Percentiles rank a stretch among this genome's conserved stretches.
Evolutionary conservation across 1,140 invertebrate species (phyloP).

Genomic region (Lycorma delicatula): DNA sequence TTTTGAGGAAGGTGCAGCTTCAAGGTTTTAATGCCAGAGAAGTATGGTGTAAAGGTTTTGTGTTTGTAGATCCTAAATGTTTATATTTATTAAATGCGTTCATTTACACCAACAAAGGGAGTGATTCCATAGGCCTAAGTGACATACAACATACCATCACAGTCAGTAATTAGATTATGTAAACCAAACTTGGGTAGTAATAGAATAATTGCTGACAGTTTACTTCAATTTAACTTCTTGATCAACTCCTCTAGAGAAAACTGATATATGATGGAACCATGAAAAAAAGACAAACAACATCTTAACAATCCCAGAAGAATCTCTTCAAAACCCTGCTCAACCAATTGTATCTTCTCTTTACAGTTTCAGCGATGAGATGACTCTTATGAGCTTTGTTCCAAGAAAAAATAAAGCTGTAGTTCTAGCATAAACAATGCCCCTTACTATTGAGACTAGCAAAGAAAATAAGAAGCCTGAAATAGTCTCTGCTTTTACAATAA

Average conservation of each 20-base stretch:
- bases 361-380: slow-evolving; percentile 15
- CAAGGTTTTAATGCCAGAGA: slow-evolving; percentile 30
- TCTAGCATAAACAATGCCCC: slow-evolving; percentile 29
- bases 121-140: slow-evolving; percentile 9
- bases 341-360: slow-evolving; percentile 10
- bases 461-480: slow-evolving; percentile 29
- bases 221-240: slow-evolving; percentile 28
- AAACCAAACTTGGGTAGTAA: slow-evolving; percentile 21
- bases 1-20: slow-evolving; percentile 36
- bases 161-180: slow-evolving; percentile 13
- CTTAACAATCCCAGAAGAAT: slow-evolving; percentile 36
- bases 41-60: slow-evolving; percentile 10
- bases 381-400: slow-evolving; percentile 28
- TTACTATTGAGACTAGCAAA: slow-evolving; percentile 15
- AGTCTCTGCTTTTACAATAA: slow-evolving; percentile 28
- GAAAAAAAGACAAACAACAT: slow-evolving; percentile 35
- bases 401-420: slow-evolving; percentile 28
- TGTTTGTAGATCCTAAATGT: slow-evolving; percentile 1
- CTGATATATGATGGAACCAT: slow-evolving; percentile 20
- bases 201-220: slow-evolving; percentile 34
- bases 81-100: slow-evolving; percentile 11
- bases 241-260: slow-evolving; percentile 30
- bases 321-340: slow-evolving; percentile 15
- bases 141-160: slow-evolving; percentile 4
- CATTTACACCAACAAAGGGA: slow-evolving; percentile 3